Base-by-base conservation (phyloP, 2,113 vertebrate genomes). In the Rhizomys pruinosus region DNA sequence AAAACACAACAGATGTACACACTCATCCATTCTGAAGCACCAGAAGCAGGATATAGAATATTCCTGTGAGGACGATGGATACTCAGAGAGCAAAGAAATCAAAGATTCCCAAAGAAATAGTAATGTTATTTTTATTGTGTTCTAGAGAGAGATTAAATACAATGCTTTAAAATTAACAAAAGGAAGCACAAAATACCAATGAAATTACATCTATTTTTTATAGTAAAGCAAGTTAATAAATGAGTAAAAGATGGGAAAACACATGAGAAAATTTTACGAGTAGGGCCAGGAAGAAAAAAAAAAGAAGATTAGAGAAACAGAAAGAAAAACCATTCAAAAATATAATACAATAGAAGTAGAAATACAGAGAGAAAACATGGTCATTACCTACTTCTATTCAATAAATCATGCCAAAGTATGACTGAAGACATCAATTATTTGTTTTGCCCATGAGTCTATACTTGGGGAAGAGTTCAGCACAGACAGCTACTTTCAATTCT, bases 111-210 rank as follows among this genome's bases (percentile, higher is more conserved):
- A 17, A 91, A 55, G 32, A 93, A 93, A 52, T 17, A 91, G 25
- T 47, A 80, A 80, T 13, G 87, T 81, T 94, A 74, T 77, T 89
- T 95, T 94, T 89, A 74, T 85, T 86, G 20, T 93, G 10, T 92
- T 87, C 90, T n/a, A 79, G 32, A 93, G 78, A 64, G 52, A 91
- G 44, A 69, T 20, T 32, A 42, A 82, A 32, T 89, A 78, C 37
- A 90, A 9, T 68, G 27, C 77, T 93, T 93, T 93, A 87, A 94
- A 96, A 94, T 88, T 90, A 94, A 71, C 81, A 93, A 82, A 92
- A 93, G 2, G 79, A 13, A 93, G 13, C 34, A 92, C 15, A 87
- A 79, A 85, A 66, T 72, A 89, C 13, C 89, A 78, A 37, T 85
- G 82, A 93, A 96, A 80, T 84, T 61, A 5, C 57, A 0, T 52